Evolutionary conservation across 1,140 invertebrate genomes (phyloP), one percentile per base, ranked within the genome.

Genomic region (Ridgeia piscesae): DNA sequence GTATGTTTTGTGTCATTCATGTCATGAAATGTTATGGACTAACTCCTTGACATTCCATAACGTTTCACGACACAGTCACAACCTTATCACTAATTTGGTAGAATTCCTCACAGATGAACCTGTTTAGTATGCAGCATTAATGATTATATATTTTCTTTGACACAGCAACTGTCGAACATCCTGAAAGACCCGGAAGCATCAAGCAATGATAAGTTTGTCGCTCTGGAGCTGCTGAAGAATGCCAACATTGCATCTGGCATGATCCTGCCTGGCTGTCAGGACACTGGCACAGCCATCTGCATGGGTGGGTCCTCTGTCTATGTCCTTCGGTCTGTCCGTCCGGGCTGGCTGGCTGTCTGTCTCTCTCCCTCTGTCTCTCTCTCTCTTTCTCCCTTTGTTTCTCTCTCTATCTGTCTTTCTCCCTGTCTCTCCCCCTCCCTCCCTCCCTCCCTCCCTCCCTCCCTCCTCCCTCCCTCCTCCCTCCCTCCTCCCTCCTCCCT

Each of bases 181-280:
- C 93, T 96, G 33, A 95, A 95, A 91, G 96, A 96, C 92, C 95
- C 96, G 31, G 95, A 96, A 91, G 94, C 96, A 11, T 96, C 96
- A 17, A 94, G 94, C 35, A 96, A 96, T 94, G 96, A 96, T 92
- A 95, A 94, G 91, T 96, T 95, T 95, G 96, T 96, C 14, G 96
- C 96, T 21, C 93, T 96, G 42, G 96, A 96, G 93, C 93, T 96
- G n/a, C 93, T 96, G 93, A 96, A 96, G 93, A 96, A 96, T 95
- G 96, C 96, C 6, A 95, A 95, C 92, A 95, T 96, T 92, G 96
- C 96, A 33, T 95, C 96, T 91, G 94, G 94, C 17, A 96, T 96
- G 96, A 94, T 96, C 0, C 92, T 96, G 2, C 96, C 96, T 89
- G 96, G 96, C 14, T 96, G 96, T 92, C 96, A 96, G 93, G 96